Evolutionary conservation across 2,797 vertebrate species (phyloP).

Genomic region (Periparus ater): DNA sequence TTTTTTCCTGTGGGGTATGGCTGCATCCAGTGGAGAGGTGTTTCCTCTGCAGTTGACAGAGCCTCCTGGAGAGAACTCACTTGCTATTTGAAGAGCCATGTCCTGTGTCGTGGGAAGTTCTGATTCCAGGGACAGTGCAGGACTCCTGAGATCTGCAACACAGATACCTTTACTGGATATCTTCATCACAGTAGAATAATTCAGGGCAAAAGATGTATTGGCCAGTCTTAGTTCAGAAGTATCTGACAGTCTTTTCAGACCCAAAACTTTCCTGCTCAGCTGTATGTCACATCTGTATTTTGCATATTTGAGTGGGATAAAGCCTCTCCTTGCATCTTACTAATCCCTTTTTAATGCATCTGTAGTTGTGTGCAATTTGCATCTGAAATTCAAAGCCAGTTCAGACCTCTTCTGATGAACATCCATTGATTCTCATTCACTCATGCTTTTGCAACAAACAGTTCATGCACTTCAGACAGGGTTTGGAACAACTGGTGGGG

Average conservation of each 20-base stretch:
- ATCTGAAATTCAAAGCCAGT: constrained; percentile 11
- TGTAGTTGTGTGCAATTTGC: not conserved
- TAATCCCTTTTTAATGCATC: not conserved
- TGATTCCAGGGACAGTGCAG: not conserved
- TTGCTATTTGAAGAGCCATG: not conserved
- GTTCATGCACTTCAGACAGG: not conserved
- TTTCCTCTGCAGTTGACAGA: not conserved
- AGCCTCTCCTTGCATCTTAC: not conserved
- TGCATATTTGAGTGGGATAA: not conserved
- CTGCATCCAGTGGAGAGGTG: constrained; percentile 1
- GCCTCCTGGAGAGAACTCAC: not conserved
- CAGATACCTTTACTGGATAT: constrained; percentile 68
- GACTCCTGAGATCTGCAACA: constrained; percentile 57
- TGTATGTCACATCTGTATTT: not conserved
- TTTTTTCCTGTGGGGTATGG: constrained; percentile 37
- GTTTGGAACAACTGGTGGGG: not conserved
- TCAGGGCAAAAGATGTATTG: constrained; percentile 56
- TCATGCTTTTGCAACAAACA: constrained; percentile 2
- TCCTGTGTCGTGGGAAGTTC: not conserved
- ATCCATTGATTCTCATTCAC: not conserved
- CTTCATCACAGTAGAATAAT: constrained; percentile 47
- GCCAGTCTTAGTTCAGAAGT: constrained; percentile 54
- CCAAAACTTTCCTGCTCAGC: not conserved
- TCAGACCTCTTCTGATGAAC: not conserved
- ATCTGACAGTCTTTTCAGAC: constrained; percentile 4